Evolutionary conservation across 1,140 invertebrate species (phyloP), one percentile per base, ranked within the genome.

Genomic region (Apis dorsata): DNA sequence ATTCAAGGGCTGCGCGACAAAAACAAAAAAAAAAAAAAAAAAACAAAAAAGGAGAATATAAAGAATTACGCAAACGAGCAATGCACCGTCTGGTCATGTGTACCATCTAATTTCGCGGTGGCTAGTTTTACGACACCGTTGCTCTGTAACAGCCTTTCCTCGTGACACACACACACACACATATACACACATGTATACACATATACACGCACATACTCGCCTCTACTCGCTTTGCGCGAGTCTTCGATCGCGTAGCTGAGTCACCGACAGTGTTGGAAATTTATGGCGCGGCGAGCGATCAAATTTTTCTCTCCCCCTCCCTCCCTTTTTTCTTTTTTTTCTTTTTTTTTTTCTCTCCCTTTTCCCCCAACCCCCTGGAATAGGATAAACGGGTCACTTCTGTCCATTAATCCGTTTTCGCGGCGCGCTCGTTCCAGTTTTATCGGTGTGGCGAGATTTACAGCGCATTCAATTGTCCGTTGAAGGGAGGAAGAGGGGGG

Each of bases 361-460:
- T 34, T 28, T 24, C 15, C n/a, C 51, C 49, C 53, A 12, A 34
- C 44, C 28, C 57, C 19, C n/a, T 21, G 21, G 11, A 74, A 12
- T 19, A 66, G 81, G 79, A 81, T 87, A 87, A 87, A 79, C 76
- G 86, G 86, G 85, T 87, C 86, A 80, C 57, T 75, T 63, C 69
- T 84, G 85, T 87, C 82, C 86, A 85, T 88, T 88, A 88, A 88
- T 87, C 82, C 82, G 79, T 88, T 88, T 88, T 87, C 87, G 74
- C 73, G 80, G 69, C 57, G 62, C 19, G 49, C 75, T 80, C 85
- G 76, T 79, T 57, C 59, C 62, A 70, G 62, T 87, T 87, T 80
- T 78, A 87, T 87, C 81, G 34, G 51, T 34, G 13, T 17, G 55
- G 12, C 71, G 63, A 84, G 85, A 87, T 87, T 87, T 87, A 87